A percentile compares a stretch with the other conserved stretches of the same genome.
These are phyloP conservation scores for Mantis religiosa DNA, from an alignment of 2,888 invertebrate genomes.

Conservation along the genomic window DNA sequence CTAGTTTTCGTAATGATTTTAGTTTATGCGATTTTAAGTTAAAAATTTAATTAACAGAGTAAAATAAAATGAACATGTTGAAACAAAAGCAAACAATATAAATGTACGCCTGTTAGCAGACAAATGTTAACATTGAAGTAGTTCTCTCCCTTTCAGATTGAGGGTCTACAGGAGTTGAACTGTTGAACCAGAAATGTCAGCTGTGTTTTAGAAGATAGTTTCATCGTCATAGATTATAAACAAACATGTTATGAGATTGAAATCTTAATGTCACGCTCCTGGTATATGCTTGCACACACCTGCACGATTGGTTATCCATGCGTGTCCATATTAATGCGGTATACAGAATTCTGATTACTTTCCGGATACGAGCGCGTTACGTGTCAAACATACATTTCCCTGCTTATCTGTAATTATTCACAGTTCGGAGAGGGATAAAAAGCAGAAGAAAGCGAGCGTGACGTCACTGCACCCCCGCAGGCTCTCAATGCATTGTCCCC, in stretches of 20 bases:
- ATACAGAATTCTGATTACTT: background rate
- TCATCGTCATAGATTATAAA: background rate
- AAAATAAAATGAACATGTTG: no score
- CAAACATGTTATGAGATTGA: background rate
- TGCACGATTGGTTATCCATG: background rate
- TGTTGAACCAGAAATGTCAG: background rate
- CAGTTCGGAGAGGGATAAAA: background rate
- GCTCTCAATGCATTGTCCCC: background rate
- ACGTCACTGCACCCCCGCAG: background rate
- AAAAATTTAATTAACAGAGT: no score
- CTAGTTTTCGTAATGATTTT: no score
- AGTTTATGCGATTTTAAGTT: no score
- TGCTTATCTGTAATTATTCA: background rate
- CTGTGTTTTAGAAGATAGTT: no score
- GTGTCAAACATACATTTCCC: background rate
- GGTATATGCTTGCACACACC: background rate
- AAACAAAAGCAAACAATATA: no score
- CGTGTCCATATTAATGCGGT: background rate
- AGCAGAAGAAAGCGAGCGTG: background rate
- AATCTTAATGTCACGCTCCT: background rate
- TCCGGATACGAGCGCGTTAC: background rate
- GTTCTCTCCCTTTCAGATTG: no score
- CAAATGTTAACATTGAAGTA: no score
- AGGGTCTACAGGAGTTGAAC: background rate
- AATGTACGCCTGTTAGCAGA: no score